These are phyloP conservation scores for Arion vulgaris DNA, from an alignment of 1,140 invertebrate genomes.

Conservation along the genomic window DNA sequence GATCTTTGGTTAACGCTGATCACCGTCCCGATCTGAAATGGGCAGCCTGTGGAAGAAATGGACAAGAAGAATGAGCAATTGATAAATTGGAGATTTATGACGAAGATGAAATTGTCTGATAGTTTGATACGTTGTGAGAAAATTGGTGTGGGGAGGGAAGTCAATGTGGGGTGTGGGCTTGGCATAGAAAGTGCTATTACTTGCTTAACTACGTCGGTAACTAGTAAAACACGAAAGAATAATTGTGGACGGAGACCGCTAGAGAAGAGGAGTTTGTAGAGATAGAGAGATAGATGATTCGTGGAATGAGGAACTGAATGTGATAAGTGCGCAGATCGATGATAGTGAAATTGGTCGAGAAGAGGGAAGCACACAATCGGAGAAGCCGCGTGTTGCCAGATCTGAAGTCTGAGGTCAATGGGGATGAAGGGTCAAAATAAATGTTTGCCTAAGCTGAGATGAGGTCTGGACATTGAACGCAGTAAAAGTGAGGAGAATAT, in stretches of 20 bases:
- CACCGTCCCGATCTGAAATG: background rate
- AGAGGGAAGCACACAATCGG: background rate
- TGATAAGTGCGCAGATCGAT: background rate
- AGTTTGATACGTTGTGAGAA: background rate
- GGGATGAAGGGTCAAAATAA: background rate
- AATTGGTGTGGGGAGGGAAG: background rate
- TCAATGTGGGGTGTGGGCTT: background rate
- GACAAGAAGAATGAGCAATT: background rate
- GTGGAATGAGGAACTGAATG: background rate
- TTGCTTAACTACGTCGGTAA: background rate
- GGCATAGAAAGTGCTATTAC: background rate
- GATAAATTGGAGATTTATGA: background rate
- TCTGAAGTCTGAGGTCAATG: background rate
- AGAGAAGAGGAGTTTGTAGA: background rate
- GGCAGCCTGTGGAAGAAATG: background rate
- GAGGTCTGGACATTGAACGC: background rate
- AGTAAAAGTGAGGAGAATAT: background rate
- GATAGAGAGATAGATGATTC: background rate
- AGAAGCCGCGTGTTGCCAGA: background rate
- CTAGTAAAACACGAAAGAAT: background rate
- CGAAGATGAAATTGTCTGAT: background rate
- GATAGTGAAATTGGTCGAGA: background rate
- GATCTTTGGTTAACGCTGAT: background rate
- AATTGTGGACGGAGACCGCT: background rate
- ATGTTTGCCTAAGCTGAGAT: conserved; percentile 6